A percentile compares a stretch with the other conserved stretches of the same genome.
phyloP scores from a whole-genome alignment of 2,113 vertebrate genomes.

The Spermophilus dauricus region DNA sequence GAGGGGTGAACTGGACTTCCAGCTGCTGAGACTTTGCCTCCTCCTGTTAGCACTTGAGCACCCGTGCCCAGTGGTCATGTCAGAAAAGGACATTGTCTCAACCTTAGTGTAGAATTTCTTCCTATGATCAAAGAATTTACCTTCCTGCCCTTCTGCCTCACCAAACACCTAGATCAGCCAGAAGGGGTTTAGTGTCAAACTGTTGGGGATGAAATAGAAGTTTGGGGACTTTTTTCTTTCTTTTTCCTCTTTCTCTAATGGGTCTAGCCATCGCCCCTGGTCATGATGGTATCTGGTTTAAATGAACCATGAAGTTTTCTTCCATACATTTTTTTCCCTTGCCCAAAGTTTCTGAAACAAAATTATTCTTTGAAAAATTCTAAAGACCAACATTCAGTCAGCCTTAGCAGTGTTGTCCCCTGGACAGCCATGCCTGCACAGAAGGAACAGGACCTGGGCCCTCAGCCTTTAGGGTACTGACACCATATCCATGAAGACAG shows the following conservation, averaged over 20 bases:
- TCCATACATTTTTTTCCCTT: not conserved
- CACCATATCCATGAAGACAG: not conserved
- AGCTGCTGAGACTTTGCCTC: not conserved
- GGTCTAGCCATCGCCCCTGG: too few species aligned
- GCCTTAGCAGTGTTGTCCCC: too few species aligned
- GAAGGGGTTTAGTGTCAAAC: not conserved
- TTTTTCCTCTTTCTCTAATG: fast-evolving
- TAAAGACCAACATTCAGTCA: too few species aligned
- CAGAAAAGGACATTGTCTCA: not conserved
- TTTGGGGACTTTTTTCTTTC: too few species aligned
- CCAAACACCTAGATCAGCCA: not conserved
- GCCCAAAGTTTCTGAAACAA: too few species aligned
- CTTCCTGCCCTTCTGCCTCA: not conserved
- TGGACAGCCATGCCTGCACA: not conserved
- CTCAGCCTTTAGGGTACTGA: not conserved
- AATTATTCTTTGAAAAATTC: too few species aligned
- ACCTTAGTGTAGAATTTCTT: too few species aligned
- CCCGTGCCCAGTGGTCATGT: not conserved
- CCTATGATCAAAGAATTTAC: not conserved
- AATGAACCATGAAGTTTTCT: not conserved
- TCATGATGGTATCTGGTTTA: too few species aligned
- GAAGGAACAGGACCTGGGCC: not conserved
- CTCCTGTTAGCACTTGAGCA: not conserved
- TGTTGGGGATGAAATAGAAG: not conserved
- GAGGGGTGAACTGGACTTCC: not conserved